Conservation (phyloP, 1,140 invertebrate species). For the Drosophila melanica region DNA sequence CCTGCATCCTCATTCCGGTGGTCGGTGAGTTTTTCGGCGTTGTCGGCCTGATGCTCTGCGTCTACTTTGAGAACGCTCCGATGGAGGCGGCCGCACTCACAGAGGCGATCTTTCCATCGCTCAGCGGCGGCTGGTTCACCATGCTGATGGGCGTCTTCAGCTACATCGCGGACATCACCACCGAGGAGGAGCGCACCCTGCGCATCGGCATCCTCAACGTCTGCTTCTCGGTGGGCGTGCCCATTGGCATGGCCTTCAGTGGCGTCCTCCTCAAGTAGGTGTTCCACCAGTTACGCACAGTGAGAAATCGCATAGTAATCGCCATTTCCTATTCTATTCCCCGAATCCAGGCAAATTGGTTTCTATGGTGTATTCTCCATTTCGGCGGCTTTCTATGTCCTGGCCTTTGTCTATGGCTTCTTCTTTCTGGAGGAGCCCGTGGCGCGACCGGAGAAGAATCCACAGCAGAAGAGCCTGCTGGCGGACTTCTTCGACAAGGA, state of each 20-base stretch:
- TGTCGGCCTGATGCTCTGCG: constrained; percentile 90
- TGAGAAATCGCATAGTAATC: too few relatives aligned
- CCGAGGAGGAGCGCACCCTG: constrained; percentile 90
- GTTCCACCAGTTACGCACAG: neutral
- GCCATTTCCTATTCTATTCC: neutral
- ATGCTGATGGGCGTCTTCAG: constrained; percentile 96
- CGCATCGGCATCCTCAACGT: constrained; percentile 93
- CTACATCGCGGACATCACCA: constrained; percentile 94
- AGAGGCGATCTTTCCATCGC: constrained; percentile 90
- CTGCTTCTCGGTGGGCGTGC: constrained; percentile 91
- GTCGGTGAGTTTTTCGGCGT: constrained; percentile 91
- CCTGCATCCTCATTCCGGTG: constrained; percentile 93
- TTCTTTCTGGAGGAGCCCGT: constrained; percentile 73
- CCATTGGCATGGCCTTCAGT: constrained; percentile 90
- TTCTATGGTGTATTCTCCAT: constrained; percentile 92
- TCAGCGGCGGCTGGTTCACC: constrained; percentile 92
- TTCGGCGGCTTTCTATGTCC: constrained; percentile 89
- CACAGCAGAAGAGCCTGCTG: constrained; percentile 71
- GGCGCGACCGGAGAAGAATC: constrained; percentile 62
- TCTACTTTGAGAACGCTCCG: constrained; percentile 90
- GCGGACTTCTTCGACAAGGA: constrained; percentile 89
- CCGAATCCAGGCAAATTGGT: constrained; percentile 87
- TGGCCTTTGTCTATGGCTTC: constrained; percentile 89
- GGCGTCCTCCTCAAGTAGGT: constrained; percentile 87
- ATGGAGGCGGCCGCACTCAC: constrained; percentile 91